Conservation (phyloP, 2,888 invertebrate genomes). For the Heteromyza rotundicornis region DNA sequence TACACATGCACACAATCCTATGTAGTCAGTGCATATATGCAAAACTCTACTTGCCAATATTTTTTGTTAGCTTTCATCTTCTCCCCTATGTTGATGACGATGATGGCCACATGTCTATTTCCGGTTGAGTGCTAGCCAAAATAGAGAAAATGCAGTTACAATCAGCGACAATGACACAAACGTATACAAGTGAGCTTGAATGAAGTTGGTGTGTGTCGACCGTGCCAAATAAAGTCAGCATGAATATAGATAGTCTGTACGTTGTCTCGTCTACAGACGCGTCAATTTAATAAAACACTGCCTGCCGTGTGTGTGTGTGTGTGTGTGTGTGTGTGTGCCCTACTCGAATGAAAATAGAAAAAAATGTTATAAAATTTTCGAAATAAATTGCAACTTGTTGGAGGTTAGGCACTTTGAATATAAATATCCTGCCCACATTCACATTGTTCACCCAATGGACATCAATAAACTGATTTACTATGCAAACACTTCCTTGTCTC, state of each 20-base stretch:
- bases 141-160: conserved; percentile 32
- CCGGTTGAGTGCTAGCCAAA: conserved; percentile 35
- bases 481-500: background rate
- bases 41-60: too few relatives aligned
- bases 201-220: background rate
- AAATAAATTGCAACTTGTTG: background rate
- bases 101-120: conserved; percentile 38
- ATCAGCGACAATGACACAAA: conserved; percentile 19
- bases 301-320: too few relatives aligned
- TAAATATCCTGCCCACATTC: too few relatives aligned
- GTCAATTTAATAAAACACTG: conserved; percentile 1
- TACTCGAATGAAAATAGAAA: background rate
- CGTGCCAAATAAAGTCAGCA: background rate
- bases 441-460: background rate
- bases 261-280: background rate
- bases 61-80: too few relatives aligned
- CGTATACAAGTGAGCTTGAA: background rate
- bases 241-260: background rate
- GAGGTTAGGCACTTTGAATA: background rate
- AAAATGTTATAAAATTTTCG: background rate
- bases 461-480: conserved; percentile 3
- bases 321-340: too few relatives aligned
- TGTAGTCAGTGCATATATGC: conserved; percentile 1
- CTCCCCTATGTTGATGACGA: background rate
- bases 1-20: conserved; percentile 2